A percentile compares a stretch with the other conserved stretches of the same genome.
Evolutionary conservation across 37 sponge, comb jelly and placozoan genomes (phyloP).

Genomic region (Cladorhizidae sp.): DNA sequence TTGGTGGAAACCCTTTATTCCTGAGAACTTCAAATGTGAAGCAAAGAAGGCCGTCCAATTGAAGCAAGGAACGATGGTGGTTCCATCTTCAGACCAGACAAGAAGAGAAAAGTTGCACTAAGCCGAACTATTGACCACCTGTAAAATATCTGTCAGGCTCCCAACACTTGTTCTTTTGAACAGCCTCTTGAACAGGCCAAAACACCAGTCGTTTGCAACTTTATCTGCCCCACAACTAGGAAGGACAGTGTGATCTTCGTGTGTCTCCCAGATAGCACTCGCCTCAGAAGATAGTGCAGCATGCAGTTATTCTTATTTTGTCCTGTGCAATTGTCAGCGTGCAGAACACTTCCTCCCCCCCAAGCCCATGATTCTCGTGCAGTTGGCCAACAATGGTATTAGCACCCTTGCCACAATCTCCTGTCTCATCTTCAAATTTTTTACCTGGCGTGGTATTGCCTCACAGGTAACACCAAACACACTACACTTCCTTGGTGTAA

Average conservation of each 20-base stretch:
- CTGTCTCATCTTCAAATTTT: conserved; percentile 33
- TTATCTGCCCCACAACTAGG: conserved; percentile 41
- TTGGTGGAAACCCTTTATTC: neutral
- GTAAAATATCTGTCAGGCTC: neutral
- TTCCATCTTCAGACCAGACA: neutral
- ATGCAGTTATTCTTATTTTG: conserved; percentile 59
- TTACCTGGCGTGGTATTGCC: conserved; percentile 54
- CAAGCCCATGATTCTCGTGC: conserved; percentile 28
- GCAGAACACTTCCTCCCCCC: conserved; percentile 13
- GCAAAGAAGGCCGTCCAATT: neutral
- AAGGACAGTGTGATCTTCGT: conserved; percentile 21
- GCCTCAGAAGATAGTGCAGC: conserved; percentile 41
- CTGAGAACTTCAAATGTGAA: neutral
- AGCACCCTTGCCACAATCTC: conserved; percentile 31
- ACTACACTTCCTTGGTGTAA: conserved; percentile 60
- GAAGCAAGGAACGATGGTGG: neutral
- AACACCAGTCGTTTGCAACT: conserved; percentile 5
- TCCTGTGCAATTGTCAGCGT: conserved; percentile 43
- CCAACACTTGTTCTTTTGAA: neutral
- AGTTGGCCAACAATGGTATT: conserved; percentile 31
- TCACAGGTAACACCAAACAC: conserved; percentile 71
- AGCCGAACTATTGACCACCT: neutral
- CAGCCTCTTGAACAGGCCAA: neutral
- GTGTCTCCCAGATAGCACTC: conserved; percentile 16
- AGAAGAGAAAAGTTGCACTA: neutral